A percentile compares a stretch with the other conserved stretches of the same genome.
phyloP scores from a whole-genome alignment of 2,113 vertebrate species.

The Saguinus imperator region DNA sequence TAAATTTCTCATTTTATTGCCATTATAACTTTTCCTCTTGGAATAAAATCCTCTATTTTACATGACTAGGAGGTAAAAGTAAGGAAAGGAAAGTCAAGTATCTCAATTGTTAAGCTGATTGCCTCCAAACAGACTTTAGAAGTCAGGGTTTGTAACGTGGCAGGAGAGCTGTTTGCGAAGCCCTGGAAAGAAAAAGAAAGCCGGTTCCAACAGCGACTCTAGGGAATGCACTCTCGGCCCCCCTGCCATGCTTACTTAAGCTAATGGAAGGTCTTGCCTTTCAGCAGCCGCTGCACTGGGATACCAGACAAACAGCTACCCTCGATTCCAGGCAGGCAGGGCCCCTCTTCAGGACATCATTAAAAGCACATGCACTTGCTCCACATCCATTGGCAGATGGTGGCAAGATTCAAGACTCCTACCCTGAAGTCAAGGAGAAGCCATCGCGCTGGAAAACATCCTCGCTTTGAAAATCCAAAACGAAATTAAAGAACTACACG shows the following conservation, averaged over 20 bases:
- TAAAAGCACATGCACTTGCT: conserved; percentile 88
- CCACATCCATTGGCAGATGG: conserved; percentile 82
- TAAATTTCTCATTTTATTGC: not conserved
- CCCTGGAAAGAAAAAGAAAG: conserved; percentile 87
- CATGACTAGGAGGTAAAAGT: not conserved
- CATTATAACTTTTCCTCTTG: not conserved
- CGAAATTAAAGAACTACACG: conserved; percentile 59
- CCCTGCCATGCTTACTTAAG: conserved; percentile 92
- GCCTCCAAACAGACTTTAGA: conserved; percentile 50
- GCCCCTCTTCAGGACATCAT: conserved; percentile 92
- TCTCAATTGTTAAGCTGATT: conserved; percentile 54
- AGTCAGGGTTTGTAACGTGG: conserved; percentile 67
- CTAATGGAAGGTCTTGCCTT: conserved; percentile 96
- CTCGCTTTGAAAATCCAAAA: conserved; percentile 57
- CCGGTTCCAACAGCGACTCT: conserved; percentile 91
- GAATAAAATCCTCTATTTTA: not conserved
- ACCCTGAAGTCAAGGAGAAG: conserved; percentile 73
- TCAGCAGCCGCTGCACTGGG: conserved; percentile 90
- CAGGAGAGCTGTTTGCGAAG: conserved; percentile 85
- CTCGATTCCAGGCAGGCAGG: conserved; percentile 89
- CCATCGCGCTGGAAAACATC: conserved; percentile 65
- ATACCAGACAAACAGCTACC: conserved; percentile 94
- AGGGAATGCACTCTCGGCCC: conserved; percentile 92
- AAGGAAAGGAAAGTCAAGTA: conserved; percentile 60
- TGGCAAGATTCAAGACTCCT: conserved; percentile 54